phyloP scores from a whole-genome alignment of 2,888 invertebrate genomes.

The Tryphoninae sp. region DNA sequence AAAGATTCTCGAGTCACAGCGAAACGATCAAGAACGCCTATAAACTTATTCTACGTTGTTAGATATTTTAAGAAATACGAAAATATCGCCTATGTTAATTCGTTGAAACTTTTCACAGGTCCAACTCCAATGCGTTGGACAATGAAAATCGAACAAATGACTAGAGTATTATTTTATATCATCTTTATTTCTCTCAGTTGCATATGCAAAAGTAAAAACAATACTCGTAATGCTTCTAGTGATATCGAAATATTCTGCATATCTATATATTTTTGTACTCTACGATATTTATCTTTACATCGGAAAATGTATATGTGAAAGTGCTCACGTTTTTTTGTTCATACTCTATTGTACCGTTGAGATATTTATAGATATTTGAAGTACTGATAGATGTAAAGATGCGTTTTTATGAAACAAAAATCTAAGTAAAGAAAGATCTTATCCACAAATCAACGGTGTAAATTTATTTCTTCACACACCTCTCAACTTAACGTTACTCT shows the following conservation, averaged over 20 bases:
- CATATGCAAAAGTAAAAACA: constrained; percentile 21
- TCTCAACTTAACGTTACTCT: neutral
- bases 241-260: constrained; percentile 50
- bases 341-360: constrained; percentile 58
- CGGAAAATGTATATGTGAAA: constrained; percentile 60
- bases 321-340: constrained; percentile 55
- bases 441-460: constrained; percentile 29
- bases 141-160: constrained; percentile 54
- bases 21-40: constrained; percentile 7
- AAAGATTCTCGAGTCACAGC: constrained; percentile 28
- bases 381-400: constrained; percentile 56
- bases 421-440: constrained; percentile 54
- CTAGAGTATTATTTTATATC: constrained; percentile 72
- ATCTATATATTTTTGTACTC: constrained; percentile 53
- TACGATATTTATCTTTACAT: constrained; percentile 40
- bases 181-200: constrained; percentile 45
- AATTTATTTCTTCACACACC: constrained; percentile 13
- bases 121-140: constrained; percentile 9
- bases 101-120: constrained; percentile 8
- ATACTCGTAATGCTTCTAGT: constrained; percentile 58
- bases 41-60: constrained; percentile 11
- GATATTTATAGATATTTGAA: constrained; percentile 62
- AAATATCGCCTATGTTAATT: constrained; percentile 20
- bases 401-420: constrained; percentile 60
- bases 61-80: constrained; percentile 32